These are phyloP conservation scores for Sparus aurata DNA, from an alignment of 2,797 vertebrate genomes.

Conservation along the genomic window DNA sequence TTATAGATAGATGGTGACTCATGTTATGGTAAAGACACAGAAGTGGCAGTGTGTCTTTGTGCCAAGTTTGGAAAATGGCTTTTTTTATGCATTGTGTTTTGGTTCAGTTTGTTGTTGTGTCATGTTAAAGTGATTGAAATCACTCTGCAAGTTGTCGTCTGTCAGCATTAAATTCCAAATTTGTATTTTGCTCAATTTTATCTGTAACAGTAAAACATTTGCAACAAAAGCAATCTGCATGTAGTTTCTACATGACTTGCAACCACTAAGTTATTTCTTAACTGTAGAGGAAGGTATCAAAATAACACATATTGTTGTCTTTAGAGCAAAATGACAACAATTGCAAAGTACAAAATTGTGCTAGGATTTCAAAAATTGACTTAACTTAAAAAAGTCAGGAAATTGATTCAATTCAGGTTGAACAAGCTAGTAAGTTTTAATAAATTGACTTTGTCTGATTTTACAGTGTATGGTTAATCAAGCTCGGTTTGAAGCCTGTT, in stretches of 20 bases:
- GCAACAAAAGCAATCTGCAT: not conserved
- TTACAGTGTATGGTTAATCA: not conserved
- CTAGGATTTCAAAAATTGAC: not conserved
- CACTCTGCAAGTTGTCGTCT: not conserved
- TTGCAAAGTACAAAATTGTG: not conserved
- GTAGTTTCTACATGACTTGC: not conserved
- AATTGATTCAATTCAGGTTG: too few species aligned
- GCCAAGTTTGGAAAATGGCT: not conserved
- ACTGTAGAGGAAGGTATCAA: not conserved
- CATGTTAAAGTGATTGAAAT: not conserved
- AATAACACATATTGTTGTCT: not conserved
- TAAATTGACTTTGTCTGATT: too few species aligned
- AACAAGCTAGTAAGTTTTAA: too few species aligned
- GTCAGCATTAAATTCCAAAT: not conserved
- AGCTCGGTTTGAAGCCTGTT: not conserved
- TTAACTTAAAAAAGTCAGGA: too few species aligned
- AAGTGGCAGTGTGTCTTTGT: not conserved
- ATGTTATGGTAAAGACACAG: not conserved
- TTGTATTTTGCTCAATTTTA: not conserved
- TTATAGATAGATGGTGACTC: too few species aligned
- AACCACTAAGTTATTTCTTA: not conserved
- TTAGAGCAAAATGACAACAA: not conserved
- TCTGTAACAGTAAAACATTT: too few species aligned
- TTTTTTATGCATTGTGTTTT: not conserved
- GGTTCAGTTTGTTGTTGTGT: not conserved